A percentile compares a stretch with the other conserved stretches of the same genome.
Evolutionary conservation across 2,797 vertebrate genomes (phyloP).

Genomic region (Acanthurus leucopareius): DNA sequence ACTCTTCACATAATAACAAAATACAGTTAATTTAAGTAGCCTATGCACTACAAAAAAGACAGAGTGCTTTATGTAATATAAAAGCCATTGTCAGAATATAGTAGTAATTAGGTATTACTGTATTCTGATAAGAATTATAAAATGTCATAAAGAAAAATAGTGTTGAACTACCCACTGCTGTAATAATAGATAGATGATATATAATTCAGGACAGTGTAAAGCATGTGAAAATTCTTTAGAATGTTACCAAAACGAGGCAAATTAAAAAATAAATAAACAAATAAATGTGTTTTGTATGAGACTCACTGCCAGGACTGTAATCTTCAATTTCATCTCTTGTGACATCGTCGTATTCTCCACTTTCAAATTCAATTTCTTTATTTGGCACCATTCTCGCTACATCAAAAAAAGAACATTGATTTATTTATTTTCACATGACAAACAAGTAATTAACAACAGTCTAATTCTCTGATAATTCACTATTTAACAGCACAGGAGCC

Average conservation of each 20-base stretch:
- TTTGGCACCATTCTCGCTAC: slow-evolving; percentile 32
- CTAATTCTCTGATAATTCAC: not conserved
- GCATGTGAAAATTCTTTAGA: not conserved
- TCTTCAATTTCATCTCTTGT: slow-evolving; percentile 36
- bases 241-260: too few species aligned
- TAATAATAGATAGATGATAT: not conserved
- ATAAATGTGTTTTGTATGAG: not conserved
- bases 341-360: slow-evolving; percentile 65
- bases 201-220: not conserved
- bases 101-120: not conserved
- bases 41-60: too few species aligned
- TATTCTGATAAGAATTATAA: not conserved
- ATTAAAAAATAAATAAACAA: not conserved
- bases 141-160: not conserved
- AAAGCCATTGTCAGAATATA: not conserved
- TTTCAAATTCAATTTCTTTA: slow-evolving; percentile 48
- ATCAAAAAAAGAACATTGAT: slow-evolving; percentile 1
- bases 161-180: not conserved
- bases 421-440: not conserved
- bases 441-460: too few species aligned
- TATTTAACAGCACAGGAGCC: not conserved
- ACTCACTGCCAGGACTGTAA: slow-evolving; percentile 40
- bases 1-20: too few species aligned
- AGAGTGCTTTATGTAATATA: too few species aligned
- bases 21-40: too few species aligned